A percentile compares a stretch with the other conserved stretches of the same genome.
phyloP scores from a whole-genome alignment of 53 echinoderm and acorn worm genomes.

The Echinometra lucunter region DNA sequence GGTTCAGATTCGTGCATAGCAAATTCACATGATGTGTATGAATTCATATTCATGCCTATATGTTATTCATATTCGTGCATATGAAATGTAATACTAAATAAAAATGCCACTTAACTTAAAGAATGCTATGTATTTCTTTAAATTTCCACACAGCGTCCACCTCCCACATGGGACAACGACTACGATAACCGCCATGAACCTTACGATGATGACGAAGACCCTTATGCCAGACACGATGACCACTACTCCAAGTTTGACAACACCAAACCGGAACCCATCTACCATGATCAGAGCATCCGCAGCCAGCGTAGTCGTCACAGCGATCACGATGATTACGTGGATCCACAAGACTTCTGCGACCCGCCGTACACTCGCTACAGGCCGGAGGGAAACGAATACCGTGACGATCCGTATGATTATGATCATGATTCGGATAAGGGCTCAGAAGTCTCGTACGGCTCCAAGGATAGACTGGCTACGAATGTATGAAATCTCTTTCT shows the following conservation, averaged over 20 bases:
- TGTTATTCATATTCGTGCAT: no score
- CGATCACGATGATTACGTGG: conserved; percentile 62
- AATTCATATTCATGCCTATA: no score
- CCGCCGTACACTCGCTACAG: conserved; percentile 47
- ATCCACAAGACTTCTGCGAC: conserved; percentile 49
- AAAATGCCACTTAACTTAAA: no score
- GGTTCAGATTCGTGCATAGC: no score
- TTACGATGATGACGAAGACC: conserved; percentile 67
- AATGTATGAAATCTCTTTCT: conserved; percentile 74
- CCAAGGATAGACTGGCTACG: conserved; percentile 86
- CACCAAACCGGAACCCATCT: conserved; percentile 38
- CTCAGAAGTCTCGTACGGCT: conserved; percentile 73
- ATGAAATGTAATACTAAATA: no score
- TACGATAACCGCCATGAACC: not conserved
- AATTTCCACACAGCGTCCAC: conserved; percentile 22
- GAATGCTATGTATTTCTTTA: not conserved
- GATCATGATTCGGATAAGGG: conserved; percentile 65
- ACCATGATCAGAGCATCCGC: conserved; percentile 44
- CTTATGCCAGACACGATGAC: not conserved
- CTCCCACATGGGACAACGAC: not conserved
- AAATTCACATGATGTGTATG: no score
- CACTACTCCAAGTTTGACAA: conserved; percentile 32
- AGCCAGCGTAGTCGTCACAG: conserved; percentile 56
- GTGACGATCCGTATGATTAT: conserved; percentile 54
- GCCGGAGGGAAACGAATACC: conserved; percentile 9